Evolutionary conservation across 2,888 invertebrate genomes (phyloP), one percentile per base, ranked within the genome.

Genomic region (Pachydiplax longipennis): DNA sequence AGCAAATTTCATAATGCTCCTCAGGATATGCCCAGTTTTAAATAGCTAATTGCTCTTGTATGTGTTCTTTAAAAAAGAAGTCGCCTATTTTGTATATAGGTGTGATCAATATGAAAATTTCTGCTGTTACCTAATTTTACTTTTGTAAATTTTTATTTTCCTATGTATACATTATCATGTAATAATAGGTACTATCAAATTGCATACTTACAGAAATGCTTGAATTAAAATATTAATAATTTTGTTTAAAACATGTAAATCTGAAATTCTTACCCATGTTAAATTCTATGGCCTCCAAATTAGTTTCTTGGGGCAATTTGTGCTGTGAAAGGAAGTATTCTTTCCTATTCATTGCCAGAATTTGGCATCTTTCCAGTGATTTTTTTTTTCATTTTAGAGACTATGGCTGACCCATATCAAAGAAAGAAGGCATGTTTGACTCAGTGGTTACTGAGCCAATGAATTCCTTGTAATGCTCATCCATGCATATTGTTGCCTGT

Each of bases 121-220:
- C 87, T 87, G 87, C 87, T 87, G 87, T 87, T 87, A 87, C 87
- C 87, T 87, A 87, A 87, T 87, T 87, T 87, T 87, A 87, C 87
- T 87, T 87, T 87, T 87, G 87, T 87, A 87, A 87, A 87, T 87
- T 87, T 87, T 87, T 87, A 87, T 87, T 87, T 87, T 87, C 87
- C 58, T 87, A 87, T 87, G 87, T 87, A 87, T 65, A 87, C 87
- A 87, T 87, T 37, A 65, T 87, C 58, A 87, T 87, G 87, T 87
- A 87, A 87, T 61, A 65, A 61, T 65, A 22, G 61, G 87, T 87
- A 87, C 61, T 61, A 87, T 87, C 87, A 87, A 35, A 87, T 65
- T 37, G 61, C 58, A 61, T 87, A 37, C 87, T 87, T 87, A 87
- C 58, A 65, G 61, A 87, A 65, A 37, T 58, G 83, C 37, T 87